These are phyloP conservation scores for Clytia hemisphaerica DNA, from an alignment of 30 jellyfish, hydroid and myxozoan species.

Conservation along the genomic window DNA sequence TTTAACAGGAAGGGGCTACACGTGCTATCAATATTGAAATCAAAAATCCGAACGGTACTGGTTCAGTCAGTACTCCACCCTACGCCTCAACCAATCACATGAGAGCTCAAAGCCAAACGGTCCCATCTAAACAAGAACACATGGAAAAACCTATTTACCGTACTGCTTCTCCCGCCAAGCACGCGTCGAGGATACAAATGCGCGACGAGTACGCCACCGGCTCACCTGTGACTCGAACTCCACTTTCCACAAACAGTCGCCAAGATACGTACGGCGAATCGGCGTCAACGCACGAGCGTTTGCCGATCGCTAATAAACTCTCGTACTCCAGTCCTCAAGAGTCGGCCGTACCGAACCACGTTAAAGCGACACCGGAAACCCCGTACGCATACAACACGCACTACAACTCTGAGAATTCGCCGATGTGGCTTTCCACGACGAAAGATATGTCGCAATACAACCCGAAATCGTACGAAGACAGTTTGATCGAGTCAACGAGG, in stretches of 20 bases:
- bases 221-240: conserved; percentile 32
- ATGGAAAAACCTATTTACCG: conserved; percentile 62
- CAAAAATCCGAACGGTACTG: no score
- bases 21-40: conserved; percentile 37
- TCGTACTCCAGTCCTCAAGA: conserved; percentile 43
- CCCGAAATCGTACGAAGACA: conserved; percentile 80
- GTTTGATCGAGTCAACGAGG: conserved; percentile 17
- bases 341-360: not conserved
- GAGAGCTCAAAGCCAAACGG: no score
- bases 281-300: not conserved
- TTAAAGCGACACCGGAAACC: conserved; percentile 19
- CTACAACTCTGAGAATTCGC: conserved; percentile 20
- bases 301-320: conserved; percentile 49
- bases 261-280: conserved; percentile 12
- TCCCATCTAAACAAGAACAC: conserved; percentile 31
- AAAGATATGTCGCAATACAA: conserved; percentile 40
- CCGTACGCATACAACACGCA: conserved; percentile 28
- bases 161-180: conserved; percentile 61
- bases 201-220: conserved; percentile 6
- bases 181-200: not conserved
- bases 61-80: no score
- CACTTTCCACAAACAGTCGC: conserved; percentile 1
- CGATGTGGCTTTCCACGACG: conserved; percentile 26
- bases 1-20: conserved; percentile 35
- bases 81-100: no score